These are phyloP conservation scores for Poeciliopsis turneri DNA, from an alignment of 2,797 vertebrate genomes.

Conservation along the genomic window DNA sequence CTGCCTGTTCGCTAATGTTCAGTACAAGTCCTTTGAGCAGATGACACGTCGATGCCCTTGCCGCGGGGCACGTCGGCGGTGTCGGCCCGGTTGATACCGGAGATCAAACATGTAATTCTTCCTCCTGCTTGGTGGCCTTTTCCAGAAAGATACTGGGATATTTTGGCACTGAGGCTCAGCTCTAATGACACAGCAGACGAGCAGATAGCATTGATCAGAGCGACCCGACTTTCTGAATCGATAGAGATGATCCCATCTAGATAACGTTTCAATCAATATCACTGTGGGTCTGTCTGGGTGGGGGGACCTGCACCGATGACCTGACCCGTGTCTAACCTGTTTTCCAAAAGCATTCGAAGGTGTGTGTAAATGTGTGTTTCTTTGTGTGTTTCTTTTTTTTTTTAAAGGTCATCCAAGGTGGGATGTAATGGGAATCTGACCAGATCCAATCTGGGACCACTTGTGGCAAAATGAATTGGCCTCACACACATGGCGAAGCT, in stretches of 20 bases:
- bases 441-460: constrained; percentile 81
- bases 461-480: constrained; percentile 79
- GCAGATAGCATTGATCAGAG: constrained; percentile 76
- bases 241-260: constrained; percentile 76
- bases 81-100: constrained; percentile 53
- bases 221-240: constrained; percentile 70
- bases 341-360: constrained; percentile 16
- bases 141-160: constrained; percentile 54
- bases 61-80: constrained; percentile 53
- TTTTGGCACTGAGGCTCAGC: constrained; percentile 62
- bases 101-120: constrained; percentile 55
- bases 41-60: constrained; percentile 69
- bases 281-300: constrained; percentile 37
- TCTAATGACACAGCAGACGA: constrained; percentile 74
- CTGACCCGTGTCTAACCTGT: constrained; percentile 43
- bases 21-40: constrained; percentile 38
- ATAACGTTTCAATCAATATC: constrained; percentile 77
- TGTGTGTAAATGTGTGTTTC: constrained; percentile 13
- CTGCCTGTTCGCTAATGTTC: constrained; percentile 28
- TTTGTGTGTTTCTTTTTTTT: constrained; percentile 5
- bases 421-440: constrained; percentile 84
- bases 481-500: constrained; percentile 48
- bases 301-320: constrained; percentile 17
- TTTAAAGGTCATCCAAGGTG: constrained; percentile 81
- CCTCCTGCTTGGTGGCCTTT: constrained; percentile 25